phyloP scores from a whole-genome alignment of 2,797 vertebrate species.

The Graptemys geographica region DNA sequence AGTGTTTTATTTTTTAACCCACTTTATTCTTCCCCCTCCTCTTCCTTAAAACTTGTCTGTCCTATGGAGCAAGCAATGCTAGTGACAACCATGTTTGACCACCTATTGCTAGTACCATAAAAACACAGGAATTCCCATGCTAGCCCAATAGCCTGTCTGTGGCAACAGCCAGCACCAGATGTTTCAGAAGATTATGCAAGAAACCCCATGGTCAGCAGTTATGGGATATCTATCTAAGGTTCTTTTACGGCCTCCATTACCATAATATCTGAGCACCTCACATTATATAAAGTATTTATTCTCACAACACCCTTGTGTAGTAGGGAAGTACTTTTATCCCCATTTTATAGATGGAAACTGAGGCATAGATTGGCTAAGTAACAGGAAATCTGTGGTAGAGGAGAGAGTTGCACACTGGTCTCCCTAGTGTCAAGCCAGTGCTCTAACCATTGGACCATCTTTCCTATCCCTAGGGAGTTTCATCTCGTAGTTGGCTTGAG shows the following conservation, averaged over 20 bases:
- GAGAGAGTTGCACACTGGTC: accelerated
- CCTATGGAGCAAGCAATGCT: accelerated
- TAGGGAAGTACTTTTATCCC: not conserved
- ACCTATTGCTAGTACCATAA: not conserved
- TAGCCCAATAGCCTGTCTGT: not conserved
- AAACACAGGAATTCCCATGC: not conserved
- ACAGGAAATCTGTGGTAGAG: accelerated
- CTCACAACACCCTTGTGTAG: not conserved
- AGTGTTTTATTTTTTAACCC: accelerated
- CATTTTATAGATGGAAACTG: not conserved
- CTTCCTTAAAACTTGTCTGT: accelerated
- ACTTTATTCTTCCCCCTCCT: accelerated
- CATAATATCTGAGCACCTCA: not conserved
- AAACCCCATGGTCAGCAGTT: not conserved
- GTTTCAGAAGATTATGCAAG: not conserved
- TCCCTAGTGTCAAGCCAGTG: accelerated
- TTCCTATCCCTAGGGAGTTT: accelerated
- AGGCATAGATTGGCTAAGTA: not conserved
- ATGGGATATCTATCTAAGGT: not conserved
- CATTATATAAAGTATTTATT: not conserved
- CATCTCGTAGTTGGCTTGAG: not conserved
- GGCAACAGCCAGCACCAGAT: not conserved
- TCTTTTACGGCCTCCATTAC: not conserved
- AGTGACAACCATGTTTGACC: not conserved
- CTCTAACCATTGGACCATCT: accelerated